These are phyloP conservation scores for Callinectes sapidus DNA, from an alignment of 2,888 invertebrate species.

Conservation along the genomic window DNA sequence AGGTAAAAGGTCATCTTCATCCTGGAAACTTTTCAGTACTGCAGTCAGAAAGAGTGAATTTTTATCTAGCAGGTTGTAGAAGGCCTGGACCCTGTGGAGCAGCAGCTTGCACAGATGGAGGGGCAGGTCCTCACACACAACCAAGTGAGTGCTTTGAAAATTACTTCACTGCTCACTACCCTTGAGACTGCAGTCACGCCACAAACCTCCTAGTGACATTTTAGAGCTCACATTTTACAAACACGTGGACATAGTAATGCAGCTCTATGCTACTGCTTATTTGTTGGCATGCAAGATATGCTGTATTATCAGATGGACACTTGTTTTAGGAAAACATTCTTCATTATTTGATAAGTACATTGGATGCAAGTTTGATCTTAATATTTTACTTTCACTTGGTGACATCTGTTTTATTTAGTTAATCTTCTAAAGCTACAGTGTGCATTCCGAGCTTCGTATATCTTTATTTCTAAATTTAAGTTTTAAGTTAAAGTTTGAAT, in stretches of 20 bases:
- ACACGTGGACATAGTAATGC: not conserved
- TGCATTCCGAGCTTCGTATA: not conserved
- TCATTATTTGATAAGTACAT: no score
- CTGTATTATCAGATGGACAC: no score
- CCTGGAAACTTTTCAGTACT: not conserved
- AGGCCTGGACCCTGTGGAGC: constrained; percentile 65
- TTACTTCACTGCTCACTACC: not conserved
- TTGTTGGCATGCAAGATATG: not conserved
- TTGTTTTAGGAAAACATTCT: no score
- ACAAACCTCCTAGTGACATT: not conserved
- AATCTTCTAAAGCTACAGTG: not conserved
- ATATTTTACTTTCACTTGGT: no score
- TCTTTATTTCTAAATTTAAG: not conserved
- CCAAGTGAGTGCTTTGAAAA: constrained; percentile 53
- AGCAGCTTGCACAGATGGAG: constrained; percentile 70
- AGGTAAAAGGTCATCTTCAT: not conserved
- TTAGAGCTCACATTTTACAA: not conserved
- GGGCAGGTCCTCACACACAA: constrained; percentile 66
- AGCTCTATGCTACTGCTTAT: not conserved
- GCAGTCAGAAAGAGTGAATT: not conserved
- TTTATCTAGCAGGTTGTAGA: constrained; percentile 53
- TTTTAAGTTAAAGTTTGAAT: not conserved
- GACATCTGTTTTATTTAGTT: no score
- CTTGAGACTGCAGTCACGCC: not conserved
- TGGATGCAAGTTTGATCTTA: no score